Evolutionary conservation across 2,113 vertebrate genomes (phyloP).

Genomic region (Misgurnus anguillicaudatus): DNA sequence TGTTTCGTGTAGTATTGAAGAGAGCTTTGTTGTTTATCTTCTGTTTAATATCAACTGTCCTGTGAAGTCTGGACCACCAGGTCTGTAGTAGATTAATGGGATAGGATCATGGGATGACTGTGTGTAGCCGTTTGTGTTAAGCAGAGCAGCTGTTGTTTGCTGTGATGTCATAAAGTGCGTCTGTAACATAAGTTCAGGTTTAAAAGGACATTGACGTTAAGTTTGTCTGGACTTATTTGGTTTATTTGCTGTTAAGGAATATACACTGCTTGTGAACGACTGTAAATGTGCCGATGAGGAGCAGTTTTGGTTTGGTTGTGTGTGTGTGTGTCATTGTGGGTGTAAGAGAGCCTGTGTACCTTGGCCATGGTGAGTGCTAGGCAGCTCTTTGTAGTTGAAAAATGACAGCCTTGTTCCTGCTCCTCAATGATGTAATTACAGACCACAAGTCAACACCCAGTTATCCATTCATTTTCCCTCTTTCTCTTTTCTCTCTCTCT

Average conservation of each 20-base stretch:
- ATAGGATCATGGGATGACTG: background rate
- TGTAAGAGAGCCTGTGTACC: background rate
- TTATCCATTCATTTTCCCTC: conserved; percentile 18
- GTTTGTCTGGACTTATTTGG: background rate
- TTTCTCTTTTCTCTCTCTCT: conserved; percentile 6
- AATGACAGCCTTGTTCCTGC: conserved; percentile 23
- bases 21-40: too few species aligned
- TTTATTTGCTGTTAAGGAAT: conserved; percentile 9
- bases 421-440: conserved; percentile 34
- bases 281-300: conserved; percentile 24
- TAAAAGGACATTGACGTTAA: background rate
- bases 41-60: background rate
- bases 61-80: background rate
- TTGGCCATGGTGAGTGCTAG: background rate
- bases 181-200: background rate
- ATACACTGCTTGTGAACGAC: background rate
- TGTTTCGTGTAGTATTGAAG: background rate
- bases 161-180: background rate
- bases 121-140: background rate
- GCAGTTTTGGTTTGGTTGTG: conserved; percentile 7
- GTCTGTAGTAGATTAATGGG: background rate
- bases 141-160: background rate
- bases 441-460: conserved; percentile 33
- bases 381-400: conserved; percentile 18
- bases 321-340: conserved; percentile 4